Percentiles rank a stretch among this genome's conserved stretches.
These are phyloP conservation scores for Alfaro cultratus DNA, from an alignment of 2,797 vertebrate genomes.

Conservation along the genomic window DNA sequence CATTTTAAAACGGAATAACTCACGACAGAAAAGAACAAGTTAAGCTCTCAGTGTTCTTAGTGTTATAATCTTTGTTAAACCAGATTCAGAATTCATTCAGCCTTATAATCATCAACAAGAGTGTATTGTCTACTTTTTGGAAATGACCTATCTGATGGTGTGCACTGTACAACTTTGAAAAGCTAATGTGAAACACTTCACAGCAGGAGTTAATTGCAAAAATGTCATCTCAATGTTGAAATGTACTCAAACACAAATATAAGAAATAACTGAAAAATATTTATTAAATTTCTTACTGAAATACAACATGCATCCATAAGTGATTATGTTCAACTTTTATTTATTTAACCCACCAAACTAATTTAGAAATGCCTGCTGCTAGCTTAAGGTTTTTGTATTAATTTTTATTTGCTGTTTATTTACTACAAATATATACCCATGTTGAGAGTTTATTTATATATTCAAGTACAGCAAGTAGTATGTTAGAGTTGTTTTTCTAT, in stretches of 20 bases:
- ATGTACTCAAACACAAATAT: neutral
- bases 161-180: neutral
- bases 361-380: neutral
- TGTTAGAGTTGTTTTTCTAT: neutral
- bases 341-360: neutral
- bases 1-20: slow-evolving; percentile 49
- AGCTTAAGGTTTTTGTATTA: neutral
- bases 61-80: neutral
- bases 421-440: neutral
- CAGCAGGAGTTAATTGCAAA: neutral
- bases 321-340: neutral
- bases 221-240: neutral
- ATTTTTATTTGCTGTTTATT: neutral
- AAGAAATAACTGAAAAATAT: neutral
- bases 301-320: neutral
- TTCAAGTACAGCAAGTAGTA: neutral
- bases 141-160: neutral
- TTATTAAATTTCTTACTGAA: neutral
- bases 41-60: neutral
- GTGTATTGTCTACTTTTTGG: neutral
- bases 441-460: neutral
- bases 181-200: neutral
- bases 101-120: slow-evolving; percentile 1
- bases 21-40: slow-evolving; percentile 19
- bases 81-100: neutral